phyloP scores from a whole-genome alignment of 2,888 invertebrate species.

The Liopterus haemorrhoidalis region DNA sequence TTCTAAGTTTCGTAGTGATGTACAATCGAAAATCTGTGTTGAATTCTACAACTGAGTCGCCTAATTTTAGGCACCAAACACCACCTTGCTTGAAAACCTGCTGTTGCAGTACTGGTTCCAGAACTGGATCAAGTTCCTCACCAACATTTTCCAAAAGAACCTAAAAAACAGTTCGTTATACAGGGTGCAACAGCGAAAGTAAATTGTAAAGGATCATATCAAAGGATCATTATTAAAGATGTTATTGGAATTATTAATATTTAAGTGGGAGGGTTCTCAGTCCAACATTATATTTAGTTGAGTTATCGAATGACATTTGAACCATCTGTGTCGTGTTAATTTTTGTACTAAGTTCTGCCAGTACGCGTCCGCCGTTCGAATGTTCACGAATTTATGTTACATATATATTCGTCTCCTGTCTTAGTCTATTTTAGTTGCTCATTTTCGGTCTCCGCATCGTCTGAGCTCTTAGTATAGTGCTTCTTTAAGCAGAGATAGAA shows the following conservation, averaged over 20 bases:
- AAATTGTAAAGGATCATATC: conserved; percentile 7
- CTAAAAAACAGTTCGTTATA: conserved; percentile 39
- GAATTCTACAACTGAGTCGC: conserved; percentile 87
- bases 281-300: too few species aligned
- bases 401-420: too few species aligned
- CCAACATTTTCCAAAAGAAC: conserved; percentile 85
- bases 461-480: too few species aligned
- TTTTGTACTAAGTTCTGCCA: too few species aligned
- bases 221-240: neutral
- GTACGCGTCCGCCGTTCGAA: too few species aligned
- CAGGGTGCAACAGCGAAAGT: neutral
- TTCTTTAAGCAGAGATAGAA: too few species aligned
- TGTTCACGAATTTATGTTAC: too few species aligned
- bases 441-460: too few species aligned
- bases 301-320: too few species aligned
- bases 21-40: conserved; percentile 81
- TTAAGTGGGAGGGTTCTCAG: too few species aligned
- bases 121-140: conserved; percentile 85
- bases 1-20: conserved; percentile 86
- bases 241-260: conserved; percentile 3
- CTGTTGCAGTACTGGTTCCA: conserved; percentile 84
- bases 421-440: too few species aligned
- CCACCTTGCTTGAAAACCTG: conserved; percentile 89
- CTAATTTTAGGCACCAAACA: conserved; percentile 79
- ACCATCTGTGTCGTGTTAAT: too few species aligned